Evolutionary conservation across 2,797 vertebrate genomes (phyloP).

Genomic region (Tympanoctomys barrerae): DNA sequence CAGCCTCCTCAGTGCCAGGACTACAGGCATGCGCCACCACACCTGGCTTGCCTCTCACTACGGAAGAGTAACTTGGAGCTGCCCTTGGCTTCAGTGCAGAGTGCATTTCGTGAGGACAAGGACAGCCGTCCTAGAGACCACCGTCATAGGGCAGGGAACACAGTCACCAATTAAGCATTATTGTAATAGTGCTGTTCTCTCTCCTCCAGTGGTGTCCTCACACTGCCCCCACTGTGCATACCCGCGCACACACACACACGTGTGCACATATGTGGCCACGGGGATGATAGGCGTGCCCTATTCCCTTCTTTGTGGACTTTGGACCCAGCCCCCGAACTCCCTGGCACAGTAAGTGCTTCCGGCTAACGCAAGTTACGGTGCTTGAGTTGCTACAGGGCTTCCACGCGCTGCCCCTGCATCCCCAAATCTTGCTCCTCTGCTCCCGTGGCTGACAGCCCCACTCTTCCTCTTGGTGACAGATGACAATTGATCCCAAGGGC

Average conservation of each 20-base stretch:
- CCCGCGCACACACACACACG: neutral
- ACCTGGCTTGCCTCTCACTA: neutral
- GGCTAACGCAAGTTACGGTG: neutral
- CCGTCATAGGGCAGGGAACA: neutral
- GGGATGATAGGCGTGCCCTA: neutral
- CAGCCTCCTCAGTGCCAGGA: neutral
- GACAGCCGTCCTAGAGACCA: neutral
- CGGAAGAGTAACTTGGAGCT: neutral
- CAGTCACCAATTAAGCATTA: neutral
- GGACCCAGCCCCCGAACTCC: neutral
- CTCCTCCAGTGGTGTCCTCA: neutral
- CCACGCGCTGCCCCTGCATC: neutral
- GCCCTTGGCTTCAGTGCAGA: neutral
- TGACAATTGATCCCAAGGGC: slow-evolving; percentile 35
- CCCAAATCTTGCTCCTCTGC: slow-evolving; percentile 23
- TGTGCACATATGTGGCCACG: neutral
- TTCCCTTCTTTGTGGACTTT: neutral
- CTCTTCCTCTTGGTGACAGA: neutral
- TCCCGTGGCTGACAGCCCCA: neutral
- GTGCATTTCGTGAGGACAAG: neutral
- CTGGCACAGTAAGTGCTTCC: neutral
- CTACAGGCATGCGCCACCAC: neutral
- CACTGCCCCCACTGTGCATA: neutral
- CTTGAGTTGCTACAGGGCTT: neutral
- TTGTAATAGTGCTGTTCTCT: neutral